Base-by-base conservation (phyloP, 2,888 invertebrate species). In the Zygothrica quintamaculata region DNA sequence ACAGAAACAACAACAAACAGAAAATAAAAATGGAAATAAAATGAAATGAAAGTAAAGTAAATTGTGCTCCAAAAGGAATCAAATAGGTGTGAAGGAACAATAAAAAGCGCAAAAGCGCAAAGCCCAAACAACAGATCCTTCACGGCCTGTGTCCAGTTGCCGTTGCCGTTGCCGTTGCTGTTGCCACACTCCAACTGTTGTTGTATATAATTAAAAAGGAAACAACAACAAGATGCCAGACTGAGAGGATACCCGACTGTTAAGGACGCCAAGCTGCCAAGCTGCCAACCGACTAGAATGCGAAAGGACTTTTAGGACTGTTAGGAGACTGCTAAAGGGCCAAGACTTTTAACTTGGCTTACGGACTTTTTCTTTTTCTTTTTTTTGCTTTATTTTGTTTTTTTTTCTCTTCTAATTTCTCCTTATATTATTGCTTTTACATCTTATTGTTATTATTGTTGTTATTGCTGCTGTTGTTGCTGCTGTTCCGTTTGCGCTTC, bases 191-290 rank as follows among this genome's bases (percentile, higher is more conserved):
- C 44, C 29, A 40, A 33, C 58, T 78, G 74, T 82, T 82, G 74
- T 82, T 69, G 66, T 68, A 62, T 65, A 86, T 77, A 82, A 87
- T 82, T 82, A 84, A 80, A 82, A 69, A 50, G 58, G 75, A 74
- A 65, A 44, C 55, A 65, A 43, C 46, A 52, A 43, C 36, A 31
- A 29, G 29, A 48, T 46, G 57, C 37, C 51, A 56, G 34, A 15
- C 29, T 15, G 42, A 16, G 12, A 44, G 29, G 44, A 9, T 16
- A 34, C 46, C 46, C 18, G 16, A 29, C 18, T 22, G 29, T 9
- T 9, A 29, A n/a, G 26, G 26, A 26, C 26, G 29, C 29, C 29
- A 29, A n/a, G 26, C 4, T 8, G 26, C 26, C 26, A 26, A 8
- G 26, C 4, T 8, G 26, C 26, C 26, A 26, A 8, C 5, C 4